phyloP scores from a whole-genome alignment of 1,140 invertebrate genomes.

The Augochlora pura region DNA sequence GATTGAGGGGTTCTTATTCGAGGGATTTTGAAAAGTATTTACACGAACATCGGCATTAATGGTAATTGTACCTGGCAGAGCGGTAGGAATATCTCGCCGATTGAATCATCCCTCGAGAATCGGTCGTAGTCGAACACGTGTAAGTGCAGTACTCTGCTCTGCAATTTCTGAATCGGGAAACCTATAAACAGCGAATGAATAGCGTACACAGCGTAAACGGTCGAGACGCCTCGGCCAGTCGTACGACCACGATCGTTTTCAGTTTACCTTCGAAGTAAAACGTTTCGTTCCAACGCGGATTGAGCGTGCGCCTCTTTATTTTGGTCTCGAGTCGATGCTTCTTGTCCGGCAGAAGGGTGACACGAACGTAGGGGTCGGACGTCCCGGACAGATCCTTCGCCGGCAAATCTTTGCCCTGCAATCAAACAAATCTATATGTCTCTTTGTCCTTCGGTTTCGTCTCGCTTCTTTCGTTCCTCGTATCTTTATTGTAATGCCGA shows the following conservation, averaged over 20 bases:
- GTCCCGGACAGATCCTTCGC: conserved; percentile 97
- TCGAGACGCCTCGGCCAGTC: not conserved
- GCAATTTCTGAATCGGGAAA: conserved; percentile 95
- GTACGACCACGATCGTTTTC: conserved; percentile 2
- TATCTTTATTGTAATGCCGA: too few relatives aligned
- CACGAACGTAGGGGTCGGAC: conserved; percentile 95
- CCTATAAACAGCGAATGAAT: conserved; percentile 77
- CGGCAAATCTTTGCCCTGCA: conserved; percentile 94
- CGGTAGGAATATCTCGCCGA: conserved; percentile 97
- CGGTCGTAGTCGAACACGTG: conserved; percentile 98
- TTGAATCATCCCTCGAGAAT: conserved; percentile 96
- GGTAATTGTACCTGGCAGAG: conserved; percentile 88
- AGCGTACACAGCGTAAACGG: not conserved
- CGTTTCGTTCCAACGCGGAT: conserved; percentile 98
- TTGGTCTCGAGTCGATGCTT: conserved; percentile 98
- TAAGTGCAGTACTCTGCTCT: conserved; percentile 94
- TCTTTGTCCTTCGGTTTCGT: not conserved
- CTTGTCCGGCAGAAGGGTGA: conserved; percentile 96
- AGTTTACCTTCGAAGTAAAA: conserved; percentile 96
- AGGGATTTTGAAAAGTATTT: too few relatives aligned
- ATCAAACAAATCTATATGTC: not conserved
- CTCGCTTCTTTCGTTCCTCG: not conserved
- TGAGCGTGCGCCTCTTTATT: conserved; percentile 96
- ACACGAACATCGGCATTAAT: too few relatives aligned
- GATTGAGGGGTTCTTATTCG: too few relatives aligned